Percentiles rank a stretch among this genome's conserved stretches.
phyloP scores from a whole-genome alignment of 2,888 invertebrate genomes.

The Endotricha flammealis region DNA sequence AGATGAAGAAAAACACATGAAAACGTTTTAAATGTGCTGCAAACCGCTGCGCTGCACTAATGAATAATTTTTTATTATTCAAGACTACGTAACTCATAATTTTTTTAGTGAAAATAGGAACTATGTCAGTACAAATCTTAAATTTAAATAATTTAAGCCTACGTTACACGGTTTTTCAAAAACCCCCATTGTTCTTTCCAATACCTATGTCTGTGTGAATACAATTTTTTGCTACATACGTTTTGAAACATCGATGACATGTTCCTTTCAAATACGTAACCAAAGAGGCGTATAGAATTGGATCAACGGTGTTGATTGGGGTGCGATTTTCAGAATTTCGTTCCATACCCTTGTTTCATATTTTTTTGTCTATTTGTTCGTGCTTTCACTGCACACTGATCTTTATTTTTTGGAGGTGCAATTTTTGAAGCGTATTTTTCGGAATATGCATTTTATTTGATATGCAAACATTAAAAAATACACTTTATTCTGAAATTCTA shows the following conservation, averaged over 20 bases:
- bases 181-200: neutral
- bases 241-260: neutral
- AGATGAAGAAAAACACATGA: too few species aligned
- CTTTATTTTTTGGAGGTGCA: neutral
- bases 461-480: too few species aligned
- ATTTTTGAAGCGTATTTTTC: neutral
- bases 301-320: slow-evolving; percentile 50
- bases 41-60: too few species aligned
- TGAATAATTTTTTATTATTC: too few species aligned
- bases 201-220: neutral
- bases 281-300: neutral
- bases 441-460: too few species aligned
- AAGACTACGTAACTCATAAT: too few species aligned
- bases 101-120: too few species aligned
- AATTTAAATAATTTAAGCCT: too few species aligned
- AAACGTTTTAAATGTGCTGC: too few species aligned
- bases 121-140: too few species aligned
- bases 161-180: too few species aligned
- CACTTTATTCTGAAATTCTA: too few species aligned
- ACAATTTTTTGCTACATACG: neutral
- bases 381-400: neutral
- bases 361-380: neutral
- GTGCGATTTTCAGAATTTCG: slow-evolving; percentile 7
- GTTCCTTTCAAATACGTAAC: neutral
- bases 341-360: neutral